Percentiles rank a stretch among this genome's conserved stretches.
Conservation (phyloP, 2,888 invertebrate species). For the Teleiodes luculella region DNA sequence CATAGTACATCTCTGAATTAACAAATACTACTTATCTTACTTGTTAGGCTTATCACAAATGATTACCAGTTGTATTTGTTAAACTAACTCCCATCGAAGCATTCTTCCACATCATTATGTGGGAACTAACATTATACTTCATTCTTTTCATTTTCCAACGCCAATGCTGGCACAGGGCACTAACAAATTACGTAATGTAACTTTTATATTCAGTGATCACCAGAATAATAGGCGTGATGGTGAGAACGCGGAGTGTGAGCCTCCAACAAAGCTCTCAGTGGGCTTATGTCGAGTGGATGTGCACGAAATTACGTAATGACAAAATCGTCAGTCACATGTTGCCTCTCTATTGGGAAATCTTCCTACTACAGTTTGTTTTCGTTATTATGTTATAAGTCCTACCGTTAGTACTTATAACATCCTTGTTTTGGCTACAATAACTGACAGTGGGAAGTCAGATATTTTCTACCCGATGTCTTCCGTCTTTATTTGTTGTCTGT, state of each 20-base stretch:
- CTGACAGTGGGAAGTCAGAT: too few species aligned
- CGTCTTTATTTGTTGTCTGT: too few species aligned
- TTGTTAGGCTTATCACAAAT: too few species aligned
- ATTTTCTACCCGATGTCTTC: too few species aligned
- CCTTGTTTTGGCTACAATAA: too few species aligned
- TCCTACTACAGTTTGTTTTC: too few species aligned
- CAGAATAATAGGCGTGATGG: conserved; percentile 15
- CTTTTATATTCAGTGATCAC: conserved; percentile 11
- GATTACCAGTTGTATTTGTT: neutral
- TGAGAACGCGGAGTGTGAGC: conserved; percentile 22
- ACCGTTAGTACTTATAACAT: too few species aligned
- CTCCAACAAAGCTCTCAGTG: conserved; percentile 31
- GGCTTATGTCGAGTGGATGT: conserved; percentile 28
- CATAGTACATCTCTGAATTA: too few species aligned
- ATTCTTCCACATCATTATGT: neutral
- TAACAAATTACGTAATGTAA: conserved; percentile 13
- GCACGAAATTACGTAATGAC: conserved; percentile 38
- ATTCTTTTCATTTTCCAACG: conserved; percentile 2
- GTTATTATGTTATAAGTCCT: too few species aligned
- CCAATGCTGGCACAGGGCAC: conserved; percentile 4
- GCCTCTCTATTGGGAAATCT: too few species aligned
- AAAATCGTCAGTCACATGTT: conserved; percentile 5
- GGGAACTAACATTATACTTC: neutral
- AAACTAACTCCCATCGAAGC: neutral
- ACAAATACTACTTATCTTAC: too few species aligned